Evolutionary conservation across 2,113 vertebrate genomes (phyloP).

Genomic region (Cephalopholis sonnerati): DNA sequence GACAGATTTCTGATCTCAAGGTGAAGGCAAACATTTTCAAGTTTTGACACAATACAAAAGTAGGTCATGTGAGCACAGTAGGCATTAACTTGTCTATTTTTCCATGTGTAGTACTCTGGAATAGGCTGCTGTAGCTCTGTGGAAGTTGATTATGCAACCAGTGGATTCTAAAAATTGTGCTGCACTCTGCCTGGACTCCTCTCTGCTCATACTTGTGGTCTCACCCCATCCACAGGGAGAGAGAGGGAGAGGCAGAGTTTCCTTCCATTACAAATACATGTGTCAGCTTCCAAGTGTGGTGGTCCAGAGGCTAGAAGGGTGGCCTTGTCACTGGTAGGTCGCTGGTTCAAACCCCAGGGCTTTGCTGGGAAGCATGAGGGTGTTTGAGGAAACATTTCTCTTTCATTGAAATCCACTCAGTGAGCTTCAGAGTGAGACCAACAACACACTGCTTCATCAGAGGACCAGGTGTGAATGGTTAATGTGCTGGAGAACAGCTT

Average conservation of each 20-base stretch:
- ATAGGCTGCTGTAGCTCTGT: constrained; percentile 43
- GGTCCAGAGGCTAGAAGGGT: constrained; percentile 28
- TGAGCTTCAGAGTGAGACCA: background rate
- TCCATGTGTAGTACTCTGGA: constrained; percentile 42
- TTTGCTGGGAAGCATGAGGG: background rate
- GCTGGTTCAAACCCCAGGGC: constrained; percentile 27
- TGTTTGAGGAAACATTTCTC: background rate
- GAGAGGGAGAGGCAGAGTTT: constrained; percentile 58
- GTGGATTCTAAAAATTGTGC: constrained; percentile 65
- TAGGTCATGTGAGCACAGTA: constrained; percentile 34
- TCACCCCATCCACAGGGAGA: constrained; percentile 64
- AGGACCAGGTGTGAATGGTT: background rate
- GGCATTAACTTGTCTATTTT: background rate
- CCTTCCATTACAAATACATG: constrained; percentile 76
- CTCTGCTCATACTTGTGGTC: constrained; percentile 74
- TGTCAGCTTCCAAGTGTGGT: constrained; percentile 65
- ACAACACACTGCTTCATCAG: background rate
- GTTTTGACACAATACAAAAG: background rate
- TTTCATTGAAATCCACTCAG: background rate
- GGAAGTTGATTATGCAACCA: constrained; percentile 76
- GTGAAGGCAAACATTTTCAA: background rate
- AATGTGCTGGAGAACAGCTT: background rate
- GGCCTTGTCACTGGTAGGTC: constrained; percentile 17
- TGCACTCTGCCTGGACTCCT: constrained; percentile 75
- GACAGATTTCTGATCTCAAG: background rate